Evolutionary conservation across 2,888 invertebrate genomes (phyloP).

Genomic region (Tridacna gigas): DNA sequence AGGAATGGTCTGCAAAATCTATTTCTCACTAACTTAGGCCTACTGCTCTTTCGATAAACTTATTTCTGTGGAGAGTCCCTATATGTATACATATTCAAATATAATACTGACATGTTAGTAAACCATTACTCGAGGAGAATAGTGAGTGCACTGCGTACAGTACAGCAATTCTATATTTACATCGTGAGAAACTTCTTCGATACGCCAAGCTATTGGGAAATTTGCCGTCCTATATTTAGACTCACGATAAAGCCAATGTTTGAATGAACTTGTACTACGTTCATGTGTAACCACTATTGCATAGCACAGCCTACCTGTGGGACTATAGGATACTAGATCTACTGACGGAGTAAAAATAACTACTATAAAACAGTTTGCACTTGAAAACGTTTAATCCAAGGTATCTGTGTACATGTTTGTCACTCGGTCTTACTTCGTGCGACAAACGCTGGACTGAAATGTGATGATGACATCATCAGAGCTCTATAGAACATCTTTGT

Average conservation of each 20-base stretch:
- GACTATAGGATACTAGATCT: neutral
- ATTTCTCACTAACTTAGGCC: neutral
- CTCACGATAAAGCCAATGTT: slow-evolving; percentile 19
- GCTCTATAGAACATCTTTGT: too few relatives aligned
- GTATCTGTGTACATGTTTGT: neutral
- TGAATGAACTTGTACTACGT: slow-evolving; percentile 18
- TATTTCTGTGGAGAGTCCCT: neutral
- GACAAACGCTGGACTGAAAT: too few relatives aligned
- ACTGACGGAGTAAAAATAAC: neutral
- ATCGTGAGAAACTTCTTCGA: slow-evolving; percentile 23
- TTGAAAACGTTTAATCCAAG: neutral
- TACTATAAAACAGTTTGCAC: neutral
- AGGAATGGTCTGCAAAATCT: neutral
- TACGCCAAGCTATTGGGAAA: slow-evolving; percentile 25
- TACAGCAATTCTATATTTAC: neutral
- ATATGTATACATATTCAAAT: neutral
- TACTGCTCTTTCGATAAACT: neutral
- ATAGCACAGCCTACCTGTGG: neutral
- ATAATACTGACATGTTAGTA: neutral
- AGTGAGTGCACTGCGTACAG: slow-evolving; percentile 1
- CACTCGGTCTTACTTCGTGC: neutral
- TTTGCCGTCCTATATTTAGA: slow-evolving; percentile 28
- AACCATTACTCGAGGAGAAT: neutral
- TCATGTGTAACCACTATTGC: neutral
- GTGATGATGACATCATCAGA: too few relatives aligned